A percentile compares a stretch with the other conserved stretches of the same genome.
Evolutionary conservation across 2,113 vertebrate genomes (phyloP).

Genomic region (Gymnocephalus cernua): DNA sequence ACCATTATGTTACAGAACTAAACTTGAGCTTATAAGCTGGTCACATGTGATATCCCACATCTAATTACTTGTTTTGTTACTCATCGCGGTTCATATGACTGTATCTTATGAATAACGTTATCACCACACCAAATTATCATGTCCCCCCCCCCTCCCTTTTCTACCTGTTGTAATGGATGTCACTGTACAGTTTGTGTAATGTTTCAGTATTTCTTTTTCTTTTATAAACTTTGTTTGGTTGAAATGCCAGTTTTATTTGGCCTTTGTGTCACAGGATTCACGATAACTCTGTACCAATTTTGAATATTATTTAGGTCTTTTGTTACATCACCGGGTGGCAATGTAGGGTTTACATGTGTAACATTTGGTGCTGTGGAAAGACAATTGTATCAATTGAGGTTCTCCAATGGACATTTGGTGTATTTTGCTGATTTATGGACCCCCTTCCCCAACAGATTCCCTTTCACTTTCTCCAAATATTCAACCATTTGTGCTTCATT

Average conservation of each 20-base stretch:
- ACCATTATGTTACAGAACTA: conserved; percentile 75
- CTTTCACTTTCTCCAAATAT: neutral
- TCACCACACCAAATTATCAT: conserved; percentile 84
- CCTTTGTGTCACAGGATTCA: conserved; percentile 74
- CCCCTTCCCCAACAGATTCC: neutral
- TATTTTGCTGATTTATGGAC: neutral
- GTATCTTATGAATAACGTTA: conserved; percentile 78
- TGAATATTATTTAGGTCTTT: conserved; percentile 80
- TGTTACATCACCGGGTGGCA: conserved; percentile 77
- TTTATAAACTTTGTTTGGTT: conserved; percentile 81
- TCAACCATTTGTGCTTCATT: neutral
- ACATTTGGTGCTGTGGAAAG: conserved; percentile 75
- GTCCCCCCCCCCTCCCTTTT: conserved; percentile 70
- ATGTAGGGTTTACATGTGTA: conserved; percentile 61
- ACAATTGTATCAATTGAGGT: conserved; percentile 19
- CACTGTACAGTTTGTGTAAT: conserved; percentile 90
- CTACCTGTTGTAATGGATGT: conserved; percentile 88
- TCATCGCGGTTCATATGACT: conserved; percentile 78
- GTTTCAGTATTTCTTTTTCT: conserved; percentile 82
- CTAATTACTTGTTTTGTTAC: conserved; percentile 78
- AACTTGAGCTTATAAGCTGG: conserved; percentile 74
- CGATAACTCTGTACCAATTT: conserved; percentile 77
- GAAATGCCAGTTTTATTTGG: conserved; percentile 76
- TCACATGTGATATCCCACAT: conserved; percentile 76
- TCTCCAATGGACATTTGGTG: conserved; percentile 18